Evolutionary conservation across 2,113 vertebrate species (phyloP), one percentile per base, ranked within the genome.

Genomic region (Corydoras maculifer): DNA sequence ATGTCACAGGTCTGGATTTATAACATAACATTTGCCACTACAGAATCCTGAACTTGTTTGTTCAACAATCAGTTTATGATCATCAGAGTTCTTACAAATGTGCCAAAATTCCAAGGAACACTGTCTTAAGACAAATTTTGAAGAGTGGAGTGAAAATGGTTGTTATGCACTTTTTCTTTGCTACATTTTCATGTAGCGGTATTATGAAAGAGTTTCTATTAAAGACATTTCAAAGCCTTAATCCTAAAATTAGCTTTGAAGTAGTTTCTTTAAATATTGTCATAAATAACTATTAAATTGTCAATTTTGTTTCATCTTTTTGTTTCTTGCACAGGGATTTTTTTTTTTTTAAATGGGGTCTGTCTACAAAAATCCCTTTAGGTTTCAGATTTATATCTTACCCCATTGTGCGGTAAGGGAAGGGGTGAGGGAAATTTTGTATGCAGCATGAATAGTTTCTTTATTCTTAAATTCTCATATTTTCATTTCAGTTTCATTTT

Each of bases 361-460:
- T 53, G n/a, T 32, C 29, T 29, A 70, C n/a, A 43, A 25, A 25
- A 25, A 25, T 25, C 18, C 18, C 18, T 25, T 25, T 2, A 15
- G 14, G 51, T 12, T 61, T n/a, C 14, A 43, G 35, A 43, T 43
- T 43, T 8, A 43, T 43, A 61, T 61, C 58, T 69, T n/a, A 25
- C 58, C 58, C 51, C 25, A 43, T 53, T 57, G 57, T 58, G 31
- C 54, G n/a, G n/a, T n/a, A n/a, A n/a, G n/a, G n/a, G n/a, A n/a
- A n/a, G n/a, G 3, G 4, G 9, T 57, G 5, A 35, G 54, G 5
- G 29, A 0, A 2, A 58, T 58, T 72, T 30, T 64, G 50, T 62
- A 53, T 70, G 8, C 18, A 10, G 30, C 10, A 18, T 58, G 43
- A 50, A 1, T 65, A 18, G 58, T 58, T 65, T 65, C 60, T 43